A percentile compares a stretch with the other conserved stretches of the same genome.
These are phyloP conservation scores for Campaea margaritaria DNA, from an alignment of 2,888 invertebrate species.

Conservation along the genomic window DNA sequence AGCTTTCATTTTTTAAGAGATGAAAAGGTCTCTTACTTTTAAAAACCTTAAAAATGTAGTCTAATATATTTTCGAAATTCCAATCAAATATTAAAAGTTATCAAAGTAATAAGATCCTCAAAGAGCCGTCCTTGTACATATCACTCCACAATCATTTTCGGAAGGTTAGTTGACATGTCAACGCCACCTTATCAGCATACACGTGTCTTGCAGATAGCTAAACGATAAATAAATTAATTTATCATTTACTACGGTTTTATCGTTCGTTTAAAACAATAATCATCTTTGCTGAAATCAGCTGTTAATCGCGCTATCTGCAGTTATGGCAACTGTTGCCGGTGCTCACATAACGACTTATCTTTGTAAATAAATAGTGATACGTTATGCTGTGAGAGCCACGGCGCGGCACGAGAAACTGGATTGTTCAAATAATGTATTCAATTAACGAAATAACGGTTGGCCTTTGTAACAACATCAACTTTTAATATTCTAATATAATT, in stretches of 20 bases:
- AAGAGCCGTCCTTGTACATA: too few species aligned
- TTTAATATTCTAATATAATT: too few species aligned
- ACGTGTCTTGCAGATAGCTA: constrained; percentile 14
- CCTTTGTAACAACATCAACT: not conserved
- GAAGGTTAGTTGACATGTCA: constrained; percentile 5
- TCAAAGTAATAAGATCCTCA: too few species aligned
- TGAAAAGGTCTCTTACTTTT: too few species aligned
- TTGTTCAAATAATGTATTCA: not conserved
- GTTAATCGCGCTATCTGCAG: constrained; percentile 20
- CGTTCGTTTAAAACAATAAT: constrained; percentile 12
- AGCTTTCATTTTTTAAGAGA: too few species aligned
- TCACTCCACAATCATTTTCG: not conserved
- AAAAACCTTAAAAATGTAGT: too few species aligned
- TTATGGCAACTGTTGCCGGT: constrained; percentile 10
- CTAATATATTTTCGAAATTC: too few species aligned
- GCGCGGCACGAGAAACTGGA: not conserved
- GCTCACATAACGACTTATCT: constrained; percentile 17
- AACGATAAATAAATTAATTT: constrained; percentile 12
- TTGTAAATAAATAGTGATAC: constrained; percentile 23
- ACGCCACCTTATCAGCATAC: constrained; percentile 10
- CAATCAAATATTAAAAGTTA: too few species aligned
- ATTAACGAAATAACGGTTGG: not conserved
- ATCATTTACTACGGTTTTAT: constrained; percentile 17
- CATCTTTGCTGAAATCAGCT: constrained; percentile 17
- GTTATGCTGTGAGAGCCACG: not conserved